A percentile compares a stretch with the other conserved stretches of the same genome.
Evolutionary conservation across 2,113 vertebrate genomes (phyloP).

Genomic region (Aix galericulata): DNA sequence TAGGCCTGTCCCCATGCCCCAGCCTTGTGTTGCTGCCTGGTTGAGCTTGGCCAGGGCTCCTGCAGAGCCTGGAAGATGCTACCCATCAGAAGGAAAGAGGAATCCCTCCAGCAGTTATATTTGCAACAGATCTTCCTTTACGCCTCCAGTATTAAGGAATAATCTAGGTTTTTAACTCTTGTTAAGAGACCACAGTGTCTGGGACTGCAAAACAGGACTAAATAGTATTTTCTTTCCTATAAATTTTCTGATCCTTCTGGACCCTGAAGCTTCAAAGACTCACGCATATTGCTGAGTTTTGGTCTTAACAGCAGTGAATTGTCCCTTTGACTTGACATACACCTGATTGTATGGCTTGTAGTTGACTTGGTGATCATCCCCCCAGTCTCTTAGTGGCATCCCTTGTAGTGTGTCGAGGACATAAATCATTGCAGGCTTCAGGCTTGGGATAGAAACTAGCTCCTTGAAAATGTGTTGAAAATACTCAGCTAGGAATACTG

Average conservation of each 20-base stretch:
- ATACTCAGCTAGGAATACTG: neutral
- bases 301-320: neutral
- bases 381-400: neutral
- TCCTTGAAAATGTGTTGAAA: neutral
- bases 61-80: neutral
- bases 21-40: neutral
- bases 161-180: neutral
- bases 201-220: neutral
- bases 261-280: neutral
- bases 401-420: neutral
- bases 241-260: neutral
- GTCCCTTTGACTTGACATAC: neutral
- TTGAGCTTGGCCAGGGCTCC: accelerated
- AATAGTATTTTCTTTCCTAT: accelerated
- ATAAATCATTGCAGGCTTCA: neutral
- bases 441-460: neutral
- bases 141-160: neutral
- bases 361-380: neutral
- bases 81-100: neutral
- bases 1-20: neutral
- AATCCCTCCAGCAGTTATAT: neutral
- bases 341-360: neutral
- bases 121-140: neutral
- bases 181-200: neutral
- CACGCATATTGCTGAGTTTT: neutral